Conservation (phyloP, 2,888 invertebrate genomes). For the Hyposoter dolosus region DNA sequence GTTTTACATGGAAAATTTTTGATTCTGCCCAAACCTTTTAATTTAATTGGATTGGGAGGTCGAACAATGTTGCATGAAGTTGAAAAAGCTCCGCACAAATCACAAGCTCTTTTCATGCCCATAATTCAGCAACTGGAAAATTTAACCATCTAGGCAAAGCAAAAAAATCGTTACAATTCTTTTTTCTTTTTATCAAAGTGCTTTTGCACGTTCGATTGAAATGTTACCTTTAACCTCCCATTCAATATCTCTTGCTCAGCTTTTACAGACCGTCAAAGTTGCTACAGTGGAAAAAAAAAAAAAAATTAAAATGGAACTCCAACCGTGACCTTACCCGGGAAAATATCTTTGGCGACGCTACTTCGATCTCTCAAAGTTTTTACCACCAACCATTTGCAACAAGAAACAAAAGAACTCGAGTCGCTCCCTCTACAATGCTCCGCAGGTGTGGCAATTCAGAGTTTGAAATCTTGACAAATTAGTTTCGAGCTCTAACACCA, state of each 20-base stretch:
- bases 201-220: conserved; percentile 12
- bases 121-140: not conserved
- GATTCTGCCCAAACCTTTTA: not conserved
- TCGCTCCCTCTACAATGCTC: not conserved
- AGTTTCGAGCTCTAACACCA: conserved; percentile 39
- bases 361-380: not conserved
- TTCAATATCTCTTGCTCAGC: conserved; percentile 3
- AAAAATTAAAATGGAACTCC: conserved; percentile 34
- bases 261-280: conserved; percentile 7
- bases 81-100: not conserved
- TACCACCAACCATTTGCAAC: not conserved
- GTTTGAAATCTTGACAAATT: conserved; percentile 67
- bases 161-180: not conserved
- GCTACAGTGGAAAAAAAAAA: not conserved
- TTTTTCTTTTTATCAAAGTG: conserved; percentile 12
- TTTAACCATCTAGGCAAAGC: not conserved
- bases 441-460: conserved; percentile 51
- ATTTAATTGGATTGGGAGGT: not conserved
- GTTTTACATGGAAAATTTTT: not conserved
- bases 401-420: conserved; percentile 19
- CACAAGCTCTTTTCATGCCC: not conserved
- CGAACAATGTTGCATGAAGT: not conserved
- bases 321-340: conserved; percentile 40
- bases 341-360: not conserved
- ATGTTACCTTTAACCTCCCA: not conserved